Conservation (phyloP, 64 coral and sea anemone genomes). For the Montipora foliosa region DNA sequence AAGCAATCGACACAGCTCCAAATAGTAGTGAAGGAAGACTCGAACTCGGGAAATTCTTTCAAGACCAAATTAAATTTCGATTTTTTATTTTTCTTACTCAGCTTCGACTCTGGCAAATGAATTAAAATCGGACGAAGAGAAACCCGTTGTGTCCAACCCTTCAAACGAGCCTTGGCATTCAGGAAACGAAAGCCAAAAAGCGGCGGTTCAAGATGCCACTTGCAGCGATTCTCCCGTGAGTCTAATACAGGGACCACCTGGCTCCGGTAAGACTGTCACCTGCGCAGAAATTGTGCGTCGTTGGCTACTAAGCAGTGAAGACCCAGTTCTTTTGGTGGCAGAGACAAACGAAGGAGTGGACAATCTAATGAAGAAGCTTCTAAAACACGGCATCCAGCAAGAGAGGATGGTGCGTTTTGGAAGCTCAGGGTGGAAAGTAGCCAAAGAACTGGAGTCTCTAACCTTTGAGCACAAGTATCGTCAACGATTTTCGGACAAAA, state of each 20-base stretch:
- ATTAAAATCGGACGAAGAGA: background rate
- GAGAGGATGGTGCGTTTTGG: constrained; percentile 70
- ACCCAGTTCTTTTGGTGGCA: constrained; percentile 56
- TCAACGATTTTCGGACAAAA: constrained; percentile 27
- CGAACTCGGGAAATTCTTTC: background rate
- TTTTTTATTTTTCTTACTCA: background rate
- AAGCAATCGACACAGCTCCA: no score
- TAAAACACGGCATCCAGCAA: constrained; percentile 49
- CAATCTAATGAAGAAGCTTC: constrained; percentile 81
- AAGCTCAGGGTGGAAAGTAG: constrained; percentile 76
- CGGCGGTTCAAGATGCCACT: constrained; percentile 63
- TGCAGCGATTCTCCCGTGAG: constrained; percentile 28
- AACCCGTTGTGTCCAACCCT: background rate
- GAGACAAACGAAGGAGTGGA: constrained; percentile 95
- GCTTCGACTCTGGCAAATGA: background rate
- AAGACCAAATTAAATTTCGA: background rate
- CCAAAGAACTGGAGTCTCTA: constrained; percentile 52
- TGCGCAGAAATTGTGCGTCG: constrained; percentile 70
- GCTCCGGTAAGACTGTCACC: constrained; percentile 85
- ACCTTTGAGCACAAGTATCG: constrained; percentile 68
- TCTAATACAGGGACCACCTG: constrained; percentile 89
- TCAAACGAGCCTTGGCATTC: background rate
- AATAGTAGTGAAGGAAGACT: no score
- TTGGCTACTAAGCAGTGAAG: constrained; percentile 24
- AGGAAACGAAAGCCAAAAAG: constrained; percentile 75